phyloP scores from a whole-genome alignment of 1,140 invertebrate species.

The Formica exsecta region DNA sequence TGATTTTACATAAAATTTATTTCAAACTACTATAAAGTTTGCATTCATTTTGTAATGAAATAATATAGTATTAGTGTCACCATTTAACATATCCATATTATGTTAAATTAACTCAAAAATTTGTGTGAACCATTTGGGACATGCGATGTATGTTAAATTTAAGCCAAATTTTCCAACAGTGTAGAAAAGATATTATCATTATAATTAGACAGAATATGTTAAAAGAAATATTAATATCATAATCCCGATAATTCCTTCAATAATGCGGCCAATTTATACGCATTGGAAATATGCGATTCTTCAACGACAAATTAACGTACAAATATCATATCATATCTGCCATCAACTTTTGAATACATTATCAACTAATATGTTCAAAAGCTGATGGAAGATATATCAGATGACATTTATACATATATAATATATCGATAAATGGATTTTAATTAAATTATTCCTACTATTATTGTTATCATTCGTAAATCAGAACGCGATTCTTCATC shows the following conservation, averaged over 20 bases:
- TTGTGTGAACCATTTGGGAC: no score
- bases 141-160: no score
- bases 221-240: neutral
- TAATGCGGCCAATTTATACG: neutral
- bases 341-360: neutral
- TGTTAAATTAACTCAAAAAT: no score
- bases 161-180: no score
- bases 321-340: neutral
- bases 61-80: no score
- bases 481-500: neutral
- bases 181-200: neutral
- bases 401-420: neutral
- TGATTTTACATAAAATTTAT: no score
- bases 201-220: neutral
- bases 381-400: slow-evolving; percentile 1
- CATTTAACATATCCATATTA: no score
- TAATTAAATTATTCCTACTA: neutral
- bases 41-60: no score
- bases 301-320: neutral
- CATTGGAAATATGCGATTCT: neutral
- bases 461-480: neutral
- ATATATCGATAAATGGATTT: neutral
- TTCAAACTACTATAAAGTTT: no score
- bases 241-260: neutral
- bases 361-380: slow-evolving; percentile 4